Base-by-base conservation (phyloP, 2,113 vertebrate species). In the Damaliscus lunatus region DNA sequence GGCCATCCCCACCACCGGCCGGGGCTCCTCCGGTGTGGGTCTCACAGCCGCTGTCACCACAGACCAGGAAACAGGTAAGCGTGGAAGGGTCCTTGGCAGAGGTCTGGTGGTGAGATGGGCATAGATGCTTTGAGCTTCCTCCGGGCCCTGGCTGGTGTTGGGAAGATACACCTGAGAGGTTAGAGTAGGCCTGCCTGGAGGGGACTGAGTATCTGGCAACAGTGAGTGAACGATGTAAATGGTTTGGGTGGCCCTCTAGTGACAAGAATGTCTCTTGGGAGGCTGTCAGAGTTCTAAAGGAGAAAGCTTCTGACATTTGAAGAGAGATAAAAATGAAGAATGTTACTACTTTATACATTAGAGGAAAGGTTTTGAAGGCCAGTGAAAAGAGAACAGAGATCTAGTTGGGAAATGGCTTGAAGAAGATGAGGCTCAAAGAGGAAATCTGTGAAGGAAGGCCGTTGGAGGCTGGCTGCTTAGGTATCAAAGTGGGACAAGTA, bases 11-110 rank as follows among this genome's bases (percentile, higher is more conserved):
- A 99, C 99, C 95, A 99, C 99, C 0, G 99, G 99, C 27, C 99
- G 99, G n/a, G 99, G 99, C n/a, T 99, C 99, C 16, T 99, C 99
- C 0, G 99, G 99, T 0, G 99, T 99, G 7, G 99, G 99, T 88
- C 98, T 99, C 88, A 99, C 99, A 0, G 99, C 99, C 0, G 99
- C 99, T 0, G 99, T 99, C 97, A 99, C 99, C 97, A 99, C 99
- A 0, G 99, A 99, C 98, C 99, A 99, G 97, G 99, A 99, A 98
- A 99, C 99, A 0, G 99, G 99, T 99, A 98, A 98, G 98, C 43
- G 36, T 0, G 9, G 3, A 23, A 60, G 59, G 46, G 29, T 89
- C 0, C 4, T 88, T 78, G 52, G 88, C 55, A 12, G 31, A 93
- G 10, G 21, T 55, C 57, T 2, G 4, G 7, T 15, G 4, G 53